Conservation (phyloP, 1,140 invertebrate species). For the Lineus longissimus region DNA sequence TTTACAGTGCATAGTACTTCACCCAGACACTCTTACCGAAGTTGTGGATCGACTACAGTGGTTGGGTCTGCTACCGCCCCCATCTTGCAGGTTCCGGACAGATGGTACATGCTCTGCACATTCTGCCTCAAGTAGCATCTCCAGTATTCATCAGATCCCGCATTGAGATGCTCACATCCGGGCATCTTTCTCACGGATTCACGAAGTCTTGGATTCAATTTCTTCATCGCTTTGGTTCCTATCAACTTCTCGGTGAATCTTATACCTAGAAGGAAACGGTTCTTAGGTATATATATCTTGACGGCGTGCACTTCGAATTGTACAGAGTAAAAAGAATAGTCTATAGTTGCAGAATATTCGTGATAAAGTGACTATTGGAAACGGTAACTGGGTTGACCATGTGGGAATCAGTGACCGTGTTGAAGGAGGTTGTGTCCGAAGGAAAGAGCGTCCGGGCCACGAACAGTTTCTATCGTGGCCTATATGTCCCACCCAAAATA, state of each 20-base stretch:
- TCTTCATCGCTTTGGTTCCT: neutral
- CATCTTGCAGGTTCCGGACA: conserved; percentile 69
- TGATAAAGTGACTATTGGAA: too few species aligned
- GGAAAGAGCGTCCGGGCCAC: too few species aligned
- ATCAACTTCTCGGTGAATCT: neutral
- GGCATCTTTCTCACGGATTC: neutral
- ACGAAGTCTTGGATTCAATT: neutral
- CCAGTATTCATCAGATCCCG: neutral
- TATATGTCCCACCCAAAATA: too few species aligned
- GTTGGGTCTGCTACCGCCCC: conserved; percentile 65
- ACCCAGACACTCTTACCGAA: conserved; percentile 46
- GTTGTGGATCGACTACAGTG: conserved; percentile 69
- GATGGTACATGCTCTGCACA: conserved; percentile 74
- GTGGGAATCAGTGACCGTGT: too few species aligned
- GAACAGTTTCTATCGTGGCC: too few species aligned
- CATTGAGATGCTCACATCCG: neutral
- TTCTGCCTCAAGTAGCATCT: conserved; percentile 54
- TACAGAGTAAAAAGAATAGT: too few species aligned
- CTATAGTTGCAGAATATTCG: too few species aligned
- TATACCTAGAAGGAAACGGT: neutral
- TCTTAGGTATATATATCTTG: too few species aligned
- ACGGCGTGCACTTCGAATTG: too few species aligned
- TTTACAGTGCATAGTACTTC: too few species aligned
- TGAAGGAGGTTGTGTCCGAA: too few species aligned
- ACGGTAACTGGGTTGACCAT: too few species aligned